Conservation (phyloP, 2,888 invertebrate genomes). For the Formica aserva region DNA sequence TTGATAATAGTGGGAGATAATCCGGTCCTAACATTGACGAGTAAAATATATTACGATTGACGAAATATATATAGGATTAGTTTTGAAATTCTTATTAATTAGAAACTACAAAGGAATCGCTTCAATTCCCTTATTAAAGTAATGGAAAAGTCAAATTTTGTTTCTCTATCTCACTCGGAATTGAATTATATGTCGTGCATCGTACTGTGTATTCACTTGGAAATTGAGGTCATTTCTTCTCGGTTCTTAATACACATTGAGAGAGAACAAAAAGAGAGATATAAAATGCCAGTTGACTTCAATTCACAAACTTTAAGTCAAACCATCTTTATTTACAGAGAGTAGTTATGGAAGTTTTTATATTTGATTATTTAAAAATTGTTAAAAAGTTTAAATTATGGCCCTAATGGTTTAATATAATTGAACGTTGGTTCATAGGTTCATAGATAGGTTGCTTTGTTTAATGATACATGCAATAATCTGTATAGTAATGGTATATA, state of each 20-base stretch:
- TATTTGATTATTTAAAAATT: slow-evolving; percentile 1
- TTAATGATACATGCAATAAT: neutral
- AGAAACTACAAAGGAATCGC: neutral
- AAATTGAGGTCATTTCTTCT: neutral
- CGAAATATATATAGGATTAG: neutral
- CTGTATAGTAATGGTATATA: neutral
- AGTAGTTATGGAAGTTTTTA: neutral
- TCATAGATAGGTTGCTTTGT: neutral
- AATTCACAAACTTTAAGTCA: neutral
- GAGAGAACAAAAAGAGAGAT: neutral
- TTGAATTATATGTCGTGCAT: neutral
- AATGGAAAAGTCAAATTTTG: neutral
- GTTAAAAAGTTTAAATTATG: neutral
- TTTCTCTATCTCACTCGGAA: neutral
- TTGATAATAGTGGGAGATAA: neutral
- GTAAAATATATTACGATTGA: neutral
- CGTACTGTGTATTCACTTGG: neutral
- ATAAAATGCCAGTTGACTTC: neutral
- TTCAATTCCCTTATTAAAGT: neutral
- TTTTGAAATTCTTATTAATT: slow-evolving; percentile 3
- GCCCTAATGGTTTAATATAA: neutral
- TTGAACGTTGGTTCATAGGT: neutral
- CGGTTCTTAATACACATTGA: neutral
- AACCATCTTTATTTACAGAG: neutral
- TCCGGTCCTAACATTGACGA: neutral